Evolutionary conservation across 1,140 invertebrate genomes (phyloP), one percentile per base, ranked within the genome.

Genomic region (Harlomillsia oculata): DNA sequence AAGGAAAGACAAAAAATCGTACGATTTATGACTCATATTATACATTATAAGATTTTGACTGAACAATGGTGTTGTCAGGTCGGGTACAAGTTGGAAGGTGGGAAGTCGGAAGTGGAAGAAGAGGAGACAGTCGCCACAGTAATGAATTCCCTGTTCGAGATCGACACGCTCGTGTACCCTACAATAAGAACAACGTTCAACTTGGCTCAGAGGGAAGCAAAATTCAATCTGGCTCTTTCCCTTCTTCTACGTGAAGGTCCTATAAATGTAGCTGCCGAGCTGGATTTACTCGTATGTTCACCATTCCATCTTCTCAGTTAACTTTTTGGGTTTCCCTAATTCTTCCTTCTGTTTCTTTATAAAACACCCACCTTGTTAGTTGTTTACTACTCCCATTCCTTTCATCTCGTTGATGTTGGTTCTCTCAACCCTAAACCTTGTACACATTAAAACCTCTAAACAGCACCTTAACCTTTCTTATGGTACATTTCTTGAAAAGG

Each of bases 181-280:
- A 57, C 45, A 14, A 54, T 65, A 29, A 40, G 64, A 16, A 30
- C 37, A 21, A 54, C 60, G 0, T 44, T 51, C 16, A 57, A n/a
- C 43, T 54, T 62, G 26, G 51, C 23, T 20, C 18, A 41, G 6
- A 45, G 55, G 45, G 64, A 62, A 1, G 28, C 41, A 1, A 60
- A 54, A 44, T 62, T 57, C 52, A 65, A 62, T 52, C 30, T 65
- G 28, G 54, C n/a, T 2, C 1, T 26, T 9, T 60, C 60, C 21
- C 40, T 65, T 4, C 37, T 60, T 1, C 46, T 65, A 46, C 64
- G 59, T 58, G 64, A 65, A 58, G 64, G 64, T 28, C 57, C 64
- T 49, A 65, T 65, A 53, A 65, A 65, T 60, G 53, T 62, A 25
- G 28, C 25, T 2, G 60, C 40, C 11, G 58, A 60, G 3, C 30